Percentiles rank a stretch among this genome's conserved stretches.
Conservation (phyloP, 2,888 invertebrate genomes). For the Tachina fera region DNA sequence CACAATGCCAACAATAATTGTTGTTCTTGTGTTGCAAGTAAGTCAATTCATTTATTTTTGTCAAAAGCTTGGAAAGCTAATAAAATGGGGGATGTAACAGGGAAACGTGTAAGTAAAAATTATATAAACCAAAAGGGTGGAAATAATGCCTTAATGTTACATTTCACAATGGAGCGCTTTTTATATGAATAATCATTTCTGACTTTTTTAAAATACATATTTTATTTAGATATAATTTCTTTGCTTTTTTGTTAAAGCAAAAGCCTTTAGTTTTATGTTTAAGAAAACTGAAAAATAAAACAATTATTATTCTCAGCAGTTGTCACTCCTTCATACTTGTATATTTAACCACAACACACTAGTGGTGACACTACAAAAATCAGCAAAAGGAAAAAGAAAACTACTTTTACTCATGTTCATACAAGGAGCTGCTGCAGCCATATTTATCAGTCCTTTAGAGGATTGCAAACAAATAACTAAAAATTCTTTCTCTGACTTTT, state of each 20-base stretch:
- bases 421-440: constrained; percentile 7
- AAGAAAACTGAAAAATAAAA: constrained; percentile 4
- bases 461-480: constrained; percentile 23
- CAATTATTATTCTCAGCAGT: constrained; percentile 44
- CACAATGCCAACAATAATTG: constrained; percentile 50
- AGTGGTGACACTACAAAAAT: constrained; percentile 15
- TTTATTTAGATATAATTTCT: constrained; percentile 25
- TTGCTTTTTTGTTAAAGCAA: background rate
- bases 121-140: background rate
- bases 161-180: background rate
- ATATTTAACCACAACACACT: constrained; percentile 41
- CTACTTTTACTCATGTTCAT: constrained; percentile 41
- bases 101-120: background rate
- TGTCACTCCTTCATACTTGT: constrained; percentile 53
- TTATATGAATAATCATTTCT: background rate
- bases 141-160: background rate
- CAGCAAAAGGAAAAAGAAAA: constrained; percentile 1
- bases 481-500: background rate
- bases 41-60: constrained; percentile 44
- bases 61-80: constrained; percentile 24
- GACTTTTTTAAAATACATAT: constrained; percentile 22
- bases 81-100: background rate
- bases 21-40: constrained; percentile 41
- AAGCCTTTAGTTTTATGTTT: constrained; percentile 21
- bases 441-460: constrained; percentile 23